Base-by-base conservation (phyloP, 2,797 vertebrate species). In the Heliangelus exortis region DNA sequence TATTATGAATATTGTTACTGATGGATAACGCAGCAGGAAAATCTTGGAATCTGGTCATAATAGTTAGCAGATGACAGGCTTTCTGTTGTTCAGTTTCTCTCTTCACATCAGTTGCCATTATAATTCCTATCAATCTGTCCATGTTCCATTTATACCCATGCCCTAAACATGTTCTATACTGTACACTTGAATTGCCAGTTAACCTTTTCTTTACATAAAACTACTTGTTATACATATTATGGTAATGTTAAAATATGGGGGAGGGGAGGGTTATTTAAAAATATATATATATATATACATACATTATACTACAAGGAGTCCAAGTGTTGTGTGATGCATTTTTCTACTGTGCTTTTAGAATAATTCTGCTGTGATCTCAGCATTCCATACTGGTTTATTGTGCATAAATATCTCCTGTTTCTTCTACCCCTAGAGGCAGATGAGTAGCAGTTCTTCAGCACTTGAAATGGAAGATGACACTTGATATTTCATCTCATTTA, bases 401-500 rank as follows among this genome's bases (percentile, higher is more conserved):
- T 73, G 57, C 62, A 84, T 67, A 51, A 91, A 72, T 73, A 55
- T 78, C 69, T 68, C 63, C 41, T 68, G 1, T 66, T 41, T 76
- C 68, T 69, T 69, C 65, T 88, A 3, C 66, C 9, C 65, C 76
- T 76, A 77, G 23, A 86, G 58, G 59, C 5, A 81, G 58, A 45
- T 48, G 47, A 84, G 23, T 67, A 61, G 14, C 68, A 92, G 57
- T 20, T 94, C 45, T 78, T 94, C 47, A 84, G 71, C 67, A 95
- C 66, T 90, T 88, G 81, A 93, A 95, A 82, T 79, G 34, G 41
- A 85, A 31, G 50, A 73, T 63, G 67, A 43, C 75, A 59, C 0
- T 0, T 87, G 36, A 20, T 90, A 34, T 84, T 89, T 95, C 16
- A 86, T 92, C 72, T 61, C 73, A 45, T 92, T 95, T 96, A 59